A percentile compares a stretch with the other conserved stretches of the same genome.
phyloP scores from a whole-genome alignment of 2,888 invertebrate genomes.

The Ryuthela nishihirai region DNA sequence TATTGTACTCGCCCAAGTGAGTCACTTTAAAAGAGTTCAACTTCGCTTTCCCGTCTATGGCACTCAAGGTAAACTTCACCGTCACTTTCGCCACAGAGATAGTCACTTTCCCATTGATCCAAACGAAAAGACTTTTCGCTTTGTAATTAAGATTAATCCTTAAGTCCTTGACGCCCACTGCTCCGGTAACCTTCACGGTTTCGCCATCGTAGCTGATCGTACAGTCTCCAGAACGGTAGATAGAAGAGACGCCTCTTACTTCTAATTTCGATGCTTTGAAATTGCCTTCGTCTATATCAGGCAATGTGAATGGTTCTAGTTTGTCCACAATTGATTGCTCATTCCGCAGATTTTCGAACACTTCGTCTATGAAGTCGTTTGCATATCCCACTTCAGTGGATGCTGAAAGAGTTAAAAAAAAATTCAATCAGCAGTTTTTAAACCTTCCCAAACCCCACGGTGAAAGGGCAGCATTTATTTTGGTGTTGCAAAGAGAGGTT shows the following conservation, averaged over 20 bases:
- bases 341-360: neutral
- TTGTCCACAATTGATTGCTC: neutral
- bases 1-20: too few relatives aligned
- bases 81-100: neutral
- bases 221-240: neutral
- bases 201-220: neutral
- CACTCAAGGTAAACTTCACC: too few relatives aligned
- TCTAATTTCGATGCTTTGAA: neutral
- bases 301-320: neutral
- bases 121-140: conserved; percentile 33
- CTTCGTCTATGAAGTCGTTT: conserved; percentile 31
- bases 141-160: conserved; percentile 11
- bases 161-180: conserved; percentile 27
- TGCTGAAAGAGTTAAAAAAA: too few relatives aligned
- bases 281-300: neutral
- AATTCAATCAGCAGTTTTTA: too few relatives aligned
- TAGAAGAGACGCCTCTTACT: neutral
- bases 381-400: conserved; percentile 33
- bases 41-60: too few relatives aligned
- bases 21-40: too few relatives aligned
- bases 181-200: neutral
- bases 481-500: too few relatives aligned
- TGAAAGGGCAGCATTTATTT: too few relatives aligned
- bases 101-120: conserved; percentile 25
- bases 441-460: too few relatives aligned